phyloP scores from a whole-genome alignment of 1,140 invertebrate species.

The Scaptodrosophila lebanonensis region DNA sequence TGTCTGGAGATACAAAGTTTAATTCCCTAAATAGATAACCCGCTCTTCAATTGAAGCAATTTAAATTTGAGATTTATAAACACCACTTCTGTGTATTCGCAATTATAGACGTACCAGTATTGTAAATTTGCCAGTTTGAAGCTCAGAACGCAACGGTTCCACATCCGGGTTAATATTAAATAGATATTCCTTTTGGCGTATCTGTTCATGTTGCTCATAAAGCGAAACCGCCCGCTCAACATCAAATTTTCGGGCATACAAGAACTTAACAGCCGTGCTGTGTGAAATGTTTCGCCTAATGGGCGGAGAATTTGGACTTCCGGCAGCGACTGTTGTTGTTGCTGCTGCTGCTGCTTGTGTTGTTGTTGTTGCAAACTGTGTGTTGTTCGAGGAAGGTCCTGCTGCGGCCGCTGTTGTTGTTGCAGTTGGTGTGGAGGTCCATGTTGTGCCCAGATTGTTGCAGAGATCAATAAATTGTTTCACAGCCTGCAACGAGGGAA shows the following conservation, averaged over 20 bases:
- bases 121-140: conserved; percentile 97
- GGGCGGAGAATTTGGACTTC: not conserved
- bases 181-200: conserved; percentile 90
- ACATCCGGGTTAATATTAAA: conserved; percentile 87
- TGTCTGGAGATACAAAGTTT: too few species aligned
- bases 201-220: conserved; percentile 94
- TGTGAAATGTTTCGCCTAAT: conserved; percentile 80
- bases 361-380: conserved; percentile 6
- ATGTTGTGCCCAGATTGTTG: conserved; percentile 67
- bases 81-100: too few species aligned
- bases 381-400: conserved; percentile 1
- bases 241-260: conserved; percentile 97
- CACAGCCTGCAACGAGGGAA: conserved; percentile 57
- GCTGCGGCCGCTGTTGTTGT: conserved; percentile 1
- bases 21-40: too few species aligned
- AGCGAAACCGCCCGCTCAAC: conserved; percentile 90
- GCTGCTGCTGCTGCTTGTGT: not conserved
- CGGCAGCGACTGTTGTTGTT: not conserved
- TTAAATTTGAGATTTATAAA: too few species aligned
- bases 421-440: conserved; percentile 28
- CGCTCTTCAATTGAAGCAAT: too few species aligned
- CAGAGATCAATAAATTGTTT: conserved; percentile 77
- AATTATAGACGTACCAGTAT: conserved; percentile 95
- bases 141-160: conserved; percentile 90
- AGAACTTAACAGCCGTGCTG: conserved; percentile 94